These are phyloP conservation scores for Cyphomyrmex costatus DNA, from an alignment of 1,140 invertebrate genomes.

Conservation along the genomic window DNA sequence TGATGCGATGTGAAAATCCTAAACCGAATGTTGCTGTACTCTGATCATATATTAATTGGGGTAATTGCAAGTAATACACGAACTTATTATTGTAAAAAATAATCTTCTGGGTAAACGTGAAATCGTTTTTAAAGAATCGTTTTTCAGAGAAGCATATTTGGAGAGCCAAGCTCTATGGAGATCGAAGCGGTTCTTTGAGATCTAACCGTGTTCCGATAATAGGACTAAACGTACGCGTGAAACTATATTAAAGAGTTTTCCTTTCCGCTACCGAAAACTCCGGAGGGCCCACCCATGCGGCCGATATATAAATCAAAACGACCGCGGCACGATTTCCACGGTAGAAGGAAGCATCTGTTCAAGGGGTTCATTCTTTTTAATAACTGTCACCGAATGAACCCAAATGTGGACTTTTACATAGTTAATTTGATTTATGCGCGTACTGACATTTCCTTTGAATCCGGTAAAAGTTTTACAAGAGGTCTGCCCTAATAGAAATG, in stretches of 20 bases:
- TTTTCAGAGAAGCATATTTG: slow-evolving; percentile 39
- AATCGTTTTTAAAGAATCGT: slow-evolving; percentile 59
- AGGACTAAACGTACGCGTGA: slow-evolving; percentile 45
- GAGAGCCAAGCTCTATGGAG: slow-evolving; percentile 4
- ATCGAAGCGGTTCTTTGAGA: slow-evolving; percentile 15
- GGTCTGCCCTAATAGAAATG: slow-evolving; percentile 6
- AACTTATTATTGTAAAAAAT: slow-evolving; percentile 37
- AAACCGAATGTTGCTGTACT: neutral
- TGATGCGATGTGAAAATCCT: neutral
- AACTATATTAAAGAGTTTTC: slow-evolving; percentile 76
- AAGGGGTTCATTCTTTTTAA: slow-evolving; percentile 73
- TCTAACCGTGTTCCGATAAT: slow-evolving; percentile 44
- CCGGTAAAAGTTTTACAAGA: slow-evolving; percentile 42
- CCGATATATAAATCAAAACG: slow-evolving; percentile 73
- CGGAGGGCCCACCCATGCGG: slow-evolving; percentile 71
- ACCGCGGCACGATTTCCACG: slow-evolving; percentile 66
- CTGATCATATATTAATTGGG: neutral
- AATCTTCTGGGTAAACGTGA: slow-evolving; percentile 6
- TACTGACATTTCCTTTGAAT: slow-evolving; percentile 39
- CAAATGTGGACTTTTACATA: slow-evolving; percentile 66
- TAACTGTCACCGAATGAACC: slow-evolving; percentile 69
- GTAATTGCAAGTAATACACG: neutral
- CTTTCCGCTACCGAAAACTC: slow-evolving; percentile 69
- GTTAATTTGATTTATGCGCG: slow-evolving; percentile 73
- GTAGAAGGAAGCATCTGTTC: slow-evolving; percentile 67